Percentiles rank a stretch among this genome's conserved stretches.
Evolutionary conservation across 2,797 vertebrate genomes (phyloP).

Genomic region (Falco berigora): DNA sequence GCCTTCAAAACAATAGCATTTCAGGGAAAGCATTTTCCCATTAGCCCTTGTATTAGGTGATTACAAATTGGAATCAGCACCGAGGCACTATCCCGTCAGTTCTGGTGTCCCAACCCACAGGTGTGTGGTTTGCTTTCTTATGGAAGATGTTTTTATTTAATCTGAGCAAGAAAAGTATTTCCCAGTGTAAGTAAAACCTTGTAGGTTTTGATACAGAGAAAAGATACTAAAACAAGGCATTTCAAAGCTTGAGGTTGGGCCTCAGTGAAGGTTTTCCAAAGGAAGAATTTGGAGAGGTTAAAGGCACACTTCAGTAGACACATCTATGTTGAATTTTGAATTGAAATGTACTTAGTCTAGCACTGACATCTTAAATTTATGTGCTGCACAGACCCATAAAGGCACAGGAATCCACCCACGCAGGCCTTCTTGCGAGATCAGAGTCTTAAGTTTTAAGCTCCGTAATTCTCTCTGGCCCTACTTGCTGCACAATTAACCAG

Average conservation of each 20-base stretch:
- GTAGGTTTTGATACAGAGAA: background rate
- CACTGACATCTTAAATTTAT: background rate
- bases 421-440: background rate
- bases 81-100: background rate
- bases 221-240: background rate
- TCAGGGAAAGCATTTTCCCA: background rate
- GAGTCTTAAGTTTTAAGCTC: background rate
- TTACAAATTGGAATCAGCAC: background rate
- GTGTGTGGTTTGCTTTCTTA: background rate
- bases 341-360: background rate
- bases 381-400: background rate
- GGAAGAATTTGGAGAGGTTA: background rate
- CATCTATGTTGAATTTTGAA: conserved; percentile 20
- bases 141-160: background rate
- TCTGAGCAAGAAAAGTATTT: background rate
- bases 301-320: background rate
- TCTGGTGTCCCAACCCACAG: background rate
- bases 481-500: background rate
- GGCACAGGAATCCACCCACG: background rate
- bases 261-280: background rate
- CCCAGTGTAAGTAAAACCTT: background rate
- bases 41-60: background rate
- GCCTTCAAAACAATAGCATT: fast-evolving
- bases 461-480: background rate
- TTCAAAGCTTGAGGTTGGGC: background rate